Evolutionary conservation across 2,797 vertebrate species (phyloP), one percentile per base, ranked within the genome.

Genomic region (Hippocampus kuda): DNA sequence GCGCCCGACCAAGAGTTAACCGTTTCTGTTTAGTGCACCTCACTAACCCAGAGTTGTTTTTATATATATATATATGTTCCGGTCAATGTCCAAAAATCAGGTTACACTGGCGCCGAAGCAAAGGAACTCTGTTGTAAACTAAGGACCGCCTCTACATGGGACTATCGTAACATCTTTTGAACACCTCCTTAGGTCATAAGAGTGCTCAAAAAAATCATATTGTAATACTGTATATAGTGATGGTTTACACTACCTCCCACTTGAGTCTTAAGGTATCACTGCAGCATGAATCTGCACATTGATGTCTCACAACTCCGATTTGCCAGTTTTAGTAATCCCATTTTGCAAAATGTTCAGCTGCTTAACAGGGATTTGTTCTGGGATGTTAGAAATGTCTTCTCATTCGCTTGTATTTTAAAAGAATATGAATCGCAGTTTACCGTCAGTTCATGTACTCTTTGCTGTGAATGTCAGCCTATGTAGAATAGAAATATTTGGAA

Each of bases 1-100:
- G 42, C 91, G 86, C n/a, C 64, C 75, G 0, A 54, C 74, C 75
- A 91, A 88, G 77, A 91, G 78, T 87, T 97, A 92, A 73, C 81
- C 68, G 7, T 48, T 0, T 11, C 66, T 64, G 62, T 63, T 66
- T 26, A 7, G 48, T 22, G 15, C 9, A 20, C 5, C 5, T 22
- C 54, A 34, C 22, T 15, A 59, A 61, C 46, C 64, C 67, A 71
- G 70, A 71, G 65, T 66, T 24, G 24, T 38, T 6, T 38, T 38
- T 38, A 7, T 38, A 38, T 38, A 38, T 38, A 38, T 38, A 38
- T 38, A 26, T 56, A 24, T 12, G 9, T 5, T 56, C n/a, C 53
- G 18, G n/a, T 3, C 8, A 11, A 24, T 1, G 10, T 24, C 3
- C 18, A 26, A 56, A 51, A 56, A 56, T 26, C 9, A 24, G 53